Evolutionary conservation across 1,140 invertebrate genomes (phyloP), one percentile per base, ranked within the genome.

Genomic region (Drosophila hydei): DNA sequence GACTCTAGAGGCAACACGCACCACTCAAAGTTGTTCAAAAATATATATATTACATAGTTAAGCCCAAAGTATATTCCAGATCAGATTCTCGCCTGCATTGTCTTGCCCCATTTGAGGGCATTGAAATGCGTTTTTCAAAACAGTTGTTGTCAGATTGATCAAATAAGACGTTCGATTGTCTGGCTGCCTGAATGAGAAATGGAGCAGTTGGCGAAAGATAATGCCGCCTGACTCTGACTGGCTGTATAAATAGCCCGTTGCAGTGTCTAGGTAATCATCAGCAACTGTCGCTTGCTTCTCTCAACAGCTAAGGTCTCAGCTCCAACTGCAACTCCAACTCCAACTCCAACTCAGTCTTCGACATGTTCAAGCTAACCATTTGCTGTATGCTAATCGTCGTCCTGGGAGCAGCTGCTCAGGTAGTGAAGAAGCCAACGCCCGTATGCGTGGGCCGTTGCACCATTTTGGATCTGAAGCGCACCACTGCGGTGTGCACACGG

Each of bases 361-460:
- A 19, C 38, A 85, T 87, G 81, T 75, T 55, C 21, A 78, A 80
- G 47, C 25, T 77, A 6, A 70, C 45, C 40, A 27, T 42, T 51
- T 67, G 51, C 25, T 58, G 59, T 14, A 14, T 75, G 16, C 58
- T 75, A 19, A 33, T 77, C 18, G 47, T 74, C 14, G 16, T 67
- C 51, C 45, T 81, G 14, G 38, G 69, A 21, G 52, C 72, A 6
- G 45, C 19, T 1, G 25, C 51, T 55, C 61, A 77, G 64, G 80
- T 60, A 1, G 18, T 40, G 1, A 33, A n/a, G 7, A 5, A 4
- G 1, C 1, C 25, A 3, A n/a, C 42, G 47, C 61, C 12, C 0
- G 0, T 75, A 71, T 14, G 14, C 48, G 8, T 16, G 21, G 83
- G 83, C 3, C 80, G 77, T 3, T 87, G 81, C 68, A 47, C 23